Conservation (phyloP, 2,888 invertebrate genomes). For the Agonopterix alstromeriana region DNA sequence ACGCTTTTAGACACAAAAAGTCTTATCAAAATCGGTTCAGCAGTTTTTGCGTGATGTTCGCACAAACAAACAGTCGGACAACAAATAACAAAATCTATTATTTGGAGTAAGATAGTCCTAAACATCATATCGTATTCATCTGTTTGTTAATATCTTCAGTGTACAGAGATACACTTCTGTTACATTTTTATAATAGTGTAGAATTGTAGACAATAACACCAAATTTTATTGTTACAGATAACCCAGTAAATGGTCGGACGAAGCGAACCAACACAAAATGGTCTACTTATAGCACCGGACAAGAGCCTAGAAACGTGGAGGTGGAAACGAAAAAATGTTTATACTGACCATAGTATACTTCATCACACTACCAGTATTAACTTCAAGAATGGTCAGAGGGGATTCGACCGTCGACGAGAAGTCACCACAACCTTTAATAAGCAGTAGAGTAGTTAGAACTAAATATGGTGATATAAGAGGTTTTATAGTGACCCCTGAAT, state of each 20-base stretch:
- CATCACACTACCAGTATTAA: conserved; percentile 69
- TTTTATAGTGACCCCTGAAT: conserved; percentile 88
- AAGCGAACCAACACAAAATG: conserved; percentile 46
- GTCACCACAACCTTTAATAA: conserved; percentile 72
- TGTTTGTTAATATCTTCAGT: too few relatives aligned
- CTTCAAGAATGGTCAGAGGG: conserved; percentile 58
- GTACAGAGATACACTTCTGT: too few relatives aligned
- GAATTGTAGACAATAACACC: not conserved
- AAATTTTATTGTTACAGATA: conserved; percentile 54
- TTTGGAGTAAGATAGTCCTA: too few relatives aligned
- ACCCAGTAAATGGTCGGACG: conserved; percentile 47
- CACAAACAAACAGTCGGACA: too few relatives aligned
- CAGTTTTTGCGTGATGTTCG: too few relatives aligned
- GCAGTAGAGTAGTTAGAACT: conserved; percentile 90
- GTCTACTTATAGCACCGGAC: conserved; percentile 62
- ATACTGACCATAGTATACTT: conserved; percentile 62
- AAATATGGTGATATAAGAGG: conserved; percentile 93
- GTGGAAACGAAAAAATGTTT: conserved; percentile 63
- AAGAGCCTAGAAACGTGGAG: conserved; percentile 46
- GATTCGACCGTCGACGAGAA: conserved; percentile 73
- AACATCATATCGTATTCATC: too few relatives aligned
- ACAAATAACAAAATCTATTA: too few relatives aligned
- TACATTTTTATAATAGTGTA: not conserved
- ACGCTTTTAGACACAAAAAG: too few relatives aligned
- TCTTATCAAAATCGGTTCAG: too few relatives aligned